A percentile compares a stretch with the other conserved stretches of the same genome.
phyloP scores from a whole-genome alignment of 2,888 invertebrate species.

The Criorhina ranunculi region DNA sequence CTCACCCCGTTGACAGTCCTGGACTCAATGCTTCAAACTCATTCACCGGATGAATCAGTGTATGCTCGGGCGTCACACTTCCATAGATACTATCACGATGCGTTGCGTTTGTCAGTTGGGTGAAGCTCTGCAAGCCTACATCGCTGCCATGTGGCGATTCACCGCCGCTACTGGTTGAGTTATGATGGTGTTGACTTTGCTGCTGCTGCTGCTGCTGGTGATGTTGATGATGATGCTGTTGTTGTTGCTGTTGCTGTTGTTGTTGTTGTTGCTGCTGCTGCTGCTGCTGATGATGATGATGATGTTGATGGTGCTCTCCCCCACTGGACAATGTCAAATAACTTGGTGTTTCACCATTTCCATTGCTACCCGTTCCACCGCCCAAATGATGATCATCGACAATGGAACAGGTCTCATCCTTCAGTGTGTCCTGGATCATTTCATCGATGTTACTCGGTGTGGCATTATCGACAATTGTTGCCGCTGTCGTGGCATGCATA shows the following conservation, averaged over 20 bases:
- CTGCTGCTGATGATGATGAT: conserved; percentile 79
- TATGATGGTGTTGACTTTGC: conserved; percentile 65
- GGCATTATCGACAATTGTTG: conserved; percentile 68
- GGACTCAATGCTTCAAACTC: conserved; percentile 82
- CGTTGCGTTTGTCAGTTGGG: conserved; percentile 82
- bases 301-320: conserved; percentile 81
- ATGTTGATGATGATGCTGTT: conserved; percentile 65
- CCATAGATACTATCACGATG: conserved; percentile 81
- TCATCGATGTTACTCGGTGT: conserved; percentile 83
- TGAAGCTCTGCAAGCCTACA: conserved; percentile 82
- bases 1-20: conserved; percentile 82
- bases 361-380: conserved; percentile 56
- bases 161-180: conserved; percentile 76
- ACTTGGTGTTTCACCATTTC: conserved; percentile 78
- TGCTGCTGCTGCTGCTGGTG: conserved; percentile 77
- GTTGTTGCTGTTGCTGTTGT: conserved; percentile 77
- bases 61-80: conserved; percentile 81
- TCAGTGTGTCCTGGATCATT: conserved; percentile 84
- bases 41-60: conserved; percentile 77
- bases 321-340: conserved; percentile 83
- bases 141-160: conserved; percentile 78
- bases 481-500: conserved; percentile 68
- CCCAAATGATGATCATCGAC: conserved; percentile 81
- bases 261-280: conserved; percentile 61
- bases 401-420: conserved; percentile 82